Percentiles rank a stretch among this genome's conserved stretches.
Conservation (phyloP, 2,888 invertebrate species). For the Nematopogon swammerdamellus region DNA sequence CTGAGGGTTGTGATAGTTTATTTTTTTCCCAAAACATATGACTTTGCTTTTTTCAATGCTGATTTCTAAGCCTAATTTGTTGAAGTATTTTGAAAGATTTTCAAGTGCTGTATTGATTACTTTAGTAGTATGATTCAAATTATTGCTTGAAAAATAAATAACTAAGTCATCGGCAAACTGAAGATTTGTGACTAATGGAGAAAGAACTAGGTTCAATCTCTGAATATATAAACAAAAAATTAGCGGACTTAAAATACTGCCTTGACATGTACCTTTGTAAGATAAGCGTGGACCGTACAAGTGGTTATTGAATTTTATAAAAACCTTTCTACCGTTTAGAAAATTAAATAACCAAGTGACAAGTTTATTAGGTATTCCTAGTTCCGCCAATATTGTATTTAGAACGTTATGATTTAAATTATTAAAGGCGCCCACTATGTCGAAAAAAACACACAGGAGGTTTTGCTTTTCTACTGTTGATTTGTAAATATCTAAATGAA, state of each 20-base stretch:
- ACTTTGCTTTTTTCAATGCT: no score
- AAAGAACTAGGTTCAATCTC: constrained; percentile 7
- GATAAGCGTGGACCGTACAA: constrained; percentile 8
- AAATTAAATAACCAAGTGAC: constrained; percentile 8
- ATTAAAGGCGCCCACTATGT: constrained; percentile 8
- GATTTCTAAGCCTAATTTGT: no score
- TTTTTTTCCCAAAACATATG: no score
- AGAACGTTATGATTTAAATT: constrained; percentile 7
- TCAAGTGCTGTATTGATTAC: no score
- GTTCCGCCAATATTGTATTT: not conserved
- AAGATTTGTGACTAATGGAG: constrained; percentile 7
- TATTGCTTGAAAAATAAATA: not conserved
- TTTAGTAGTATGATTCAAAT: no score
- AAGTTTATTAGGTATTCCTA: constrained; percentile 8
- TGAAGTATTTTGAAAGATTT: no score
- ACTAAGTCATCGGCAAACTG: constrained; percentile 9
- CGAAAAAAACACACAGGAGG: constrained; percentile 4
- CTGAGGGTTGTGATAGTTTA: no score
- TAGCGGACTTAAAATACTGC: constrained; percentile 5
- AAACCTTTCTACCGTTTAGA: constrained; percentile 8
- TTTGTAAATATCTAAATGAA: constrained; percentile 1
- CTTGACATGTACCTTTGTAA: constrained; percentile 9
- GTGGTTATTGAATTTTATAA: constrained; percentile 7
- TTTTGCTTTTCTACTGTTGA: not conserved
- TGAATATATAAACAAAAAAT: constrained; percentile 9